A percentile compares a stretch with the other conserved stretches of the same genome.
phyloP scores from a whole-genome alignment of 2,888 invertebrate species.

The Cheilosia vernalis region DNA sequence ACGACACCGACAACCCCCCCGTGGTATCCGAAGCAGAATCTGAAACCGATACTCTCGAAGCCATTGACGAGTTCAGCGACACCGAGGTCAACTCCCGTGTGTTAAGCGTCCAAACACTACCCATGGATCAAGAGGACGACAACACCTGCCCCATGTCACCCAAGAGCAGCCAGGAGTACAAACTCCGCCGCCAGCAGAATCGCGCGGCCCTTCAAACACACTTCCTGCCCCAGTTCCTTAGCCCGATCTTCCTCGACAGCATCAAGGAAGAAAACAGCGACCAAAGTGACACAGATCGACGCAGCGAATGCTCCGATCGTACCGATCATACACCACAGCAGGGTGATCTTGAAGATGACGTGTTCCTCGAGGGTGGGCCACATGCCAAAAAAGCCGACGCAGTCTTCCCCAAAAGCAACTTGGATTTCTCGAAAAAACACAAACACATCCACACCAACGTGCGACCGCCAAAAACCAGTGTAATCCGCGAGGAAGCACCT shows the following conservation, averaged over 20 bases:
- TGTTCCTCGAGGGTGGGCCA: constrained; percentile 82
- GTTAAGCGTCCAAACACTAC: constrained; percentile 73
- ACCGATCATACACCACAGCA: constrained; percentile 71
- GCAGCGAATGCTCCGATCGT: constrained; percentile 80
- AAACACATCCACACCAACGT: constrained; percentile 75
- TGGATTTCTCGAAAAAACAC: constrained; percentile 81
- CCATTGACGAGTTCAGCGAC: constrained; percentile 80
- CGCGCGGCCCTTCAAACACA: constrained; percentile 85
- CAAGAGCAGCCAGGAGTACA: constrained; percentile 81
- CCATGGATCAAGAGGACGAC: constrained; percentile 56
- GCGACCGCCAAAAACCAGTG: constrained; percentile 76
- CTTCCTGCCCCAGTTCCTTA: constrained; percentile 85
- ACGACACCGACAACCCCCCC: constrained; percentile 84
- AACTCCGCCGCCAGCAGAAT: constrained; percentile 84
- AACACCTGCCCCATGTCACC: constrained; percentile 12
- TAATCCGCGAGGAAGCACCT: constrained; percentile 81
- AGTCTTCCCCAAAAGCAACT: constrained; percentile 82
- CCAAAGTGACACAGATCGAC: constrained; percentile 86
- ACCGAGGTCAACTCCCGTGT: constrained; percentile 74
- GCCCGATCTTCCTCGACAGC: constrained; percentile 89
- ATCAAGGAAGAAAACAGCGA: constrained; percentile 91
- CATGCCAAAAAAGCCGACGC: constrained; percentile 81
- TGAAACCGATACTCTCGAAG: constrained; percentile 81
- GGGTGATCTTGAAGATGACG: constrained; percentile 79
- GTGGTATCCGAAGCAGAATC: constrained; percentile 87